phyloP scores from a whole-genome alignment of 1,140 invertebrate genomes.

The Amphibalanus amphitrite region DNA sequence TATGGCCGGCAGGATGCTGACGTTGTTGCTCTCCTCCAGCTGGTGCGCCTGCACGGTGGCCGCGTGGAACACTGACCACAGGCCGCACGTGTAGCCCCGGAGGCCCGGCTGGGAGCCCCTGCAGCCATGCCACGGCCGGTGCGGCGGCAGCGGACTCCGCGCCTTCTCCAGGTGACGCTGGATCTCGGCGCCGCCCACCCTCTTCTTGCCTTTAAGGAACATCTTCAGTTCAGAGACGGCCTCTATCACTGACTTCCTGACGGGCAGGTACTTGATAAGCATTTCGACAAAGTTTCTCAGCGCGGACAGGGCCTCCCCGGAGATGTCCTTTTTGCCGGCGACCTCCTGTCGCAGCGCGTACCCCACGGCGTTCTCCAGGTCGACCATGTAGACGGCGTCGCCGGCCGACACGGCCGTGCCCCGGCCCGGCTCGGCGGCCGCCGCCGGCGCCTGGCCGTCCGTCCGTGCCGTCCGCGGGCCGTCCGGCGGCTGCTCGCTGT shows the following conservation, averaged over 20 bases:
- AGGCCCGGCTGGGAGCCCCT: constrained; percentile 46
- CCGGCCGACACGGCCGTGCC: neutral
- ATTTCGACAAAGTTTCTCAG: constrained; percentile 51
- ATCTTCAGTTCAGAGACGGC: constrained; percentile 40
- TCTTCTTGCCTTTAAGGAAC: constrained; percentile 21
- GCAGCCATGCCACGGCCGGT: constrained; percentile 61
- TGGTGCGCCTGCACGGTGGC: constrained; percentile 57
- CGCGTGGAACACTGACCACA: constrained; percentile 91
- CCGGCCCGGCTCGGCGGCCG: neutral
- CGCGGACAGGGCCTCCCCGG: constrained; percentile 46
- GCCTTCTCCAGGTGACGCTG: constrained; percentile 27
- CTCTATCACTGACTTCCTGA: constrained; percentile 38
- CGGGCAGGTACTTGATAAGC: constrained; percentile 53
- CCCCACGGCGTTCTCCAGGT: constrained; percentile 64
- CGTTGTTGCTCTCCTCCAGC: constrained; percentile 28
- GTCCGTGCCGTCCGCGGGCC: neutral
- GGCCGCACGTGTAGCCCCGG: constrained; percentile 83
- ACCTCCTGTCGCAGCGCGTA: constrained; percentile 69
- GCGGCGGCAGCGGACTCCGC: constrained; percentile 24
- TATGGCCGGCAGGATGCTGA: constrained; percentile 53
- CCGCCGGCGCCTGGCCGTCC: neutral
- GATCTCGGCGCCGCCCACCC: neutral
- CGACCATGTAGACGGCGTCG: constrained; percentile 53
- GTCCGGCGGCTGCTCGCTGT: neutral
- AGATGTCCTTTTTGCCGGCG: constrained; percentile 42